Evolutionary conservation across 2,113 vertebrate species (phyloP), one percentile per base, ranked within the genome.

Genomic region (Passer domesticus): DNA sequence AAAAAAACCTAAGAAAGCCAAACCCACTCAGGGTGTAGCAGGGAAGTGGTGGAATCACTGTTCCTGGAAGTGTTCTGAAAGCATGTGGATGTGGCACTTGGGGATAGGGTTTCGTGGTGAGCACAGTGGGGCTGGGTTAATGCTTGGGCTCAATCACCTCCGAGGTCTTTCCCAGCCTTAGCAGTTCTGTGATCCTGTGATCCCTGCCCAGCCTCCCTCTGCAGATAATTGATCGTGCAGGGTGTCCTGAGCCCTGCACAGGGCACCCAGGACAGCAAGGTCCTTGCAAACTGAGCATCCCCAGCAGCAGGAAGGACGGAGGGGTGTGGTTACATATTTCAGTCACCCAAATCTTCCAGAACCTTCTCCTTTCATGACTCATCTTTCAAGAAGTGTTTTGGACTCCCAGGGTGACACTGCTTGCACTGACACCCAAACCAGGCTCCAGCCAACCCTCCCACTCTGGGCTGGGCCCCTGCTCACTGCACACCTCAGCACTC

Each of bases 391-490:
- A 76, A 27, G 18, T 3, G 11, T 41, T 80, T 75, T 1, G 6
- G 39, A 39, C 30, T 30, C 15, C 0, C 25, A 11, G 60, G 37
- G 41, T 2, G 13, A 17, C 8, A 0, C 4, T 5, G 7, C 18
- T 43, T 20, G 44, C 33, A 15, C 31, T 30, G 10, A 24, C 43
- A 22, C 0, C 27, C 10, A 35, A 35, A 24, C 3, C 4, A 2
- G 64, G 21, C 13, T 62, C 31, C 31, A 41, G 20, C 11, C 33
- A 23, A 5, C 6, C 28, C 31, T 15, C 22, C 0, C 0, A 2
- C 31, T 8, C 30, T 28, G 44, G 9, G 9, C 12, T 50, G 53
- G n/a, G 19, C 6, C 6, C 12, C 44, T 28, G 30, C n/a, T 75
- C 74, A 20, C 35, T 55, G n/a, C 31, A 15, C 7, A 0, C 21